phyloP scores from a whole-genome alignment of 1,140 invertebrate species.

The Trichonephila clavipes region DNA sequence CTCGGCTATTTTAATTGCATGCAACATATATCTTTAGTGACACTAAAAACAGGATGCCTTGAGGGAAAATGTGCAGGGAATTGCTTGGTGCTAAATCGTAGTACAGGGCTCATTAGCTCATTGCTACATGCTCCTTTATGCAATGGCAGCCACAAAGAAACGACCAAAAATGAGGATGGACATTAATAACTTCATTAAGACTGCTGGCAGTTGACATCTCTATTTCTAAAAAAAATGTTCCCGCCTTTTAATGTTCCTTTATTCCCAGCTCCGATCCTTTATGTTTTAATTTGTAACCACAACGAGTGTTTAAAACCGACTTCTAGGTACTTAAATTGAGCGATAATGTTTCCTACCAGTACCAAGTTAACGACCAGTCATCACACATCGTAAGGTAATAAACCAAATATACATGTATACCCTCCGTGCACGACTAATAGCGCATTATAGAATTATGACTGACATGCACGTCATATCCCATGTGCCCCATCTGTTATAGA shows the following conservation, averaged over 20 bases:
- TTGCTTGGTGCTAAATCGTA: not conserved
- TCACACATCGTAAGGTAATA: constrained; percentile 69
- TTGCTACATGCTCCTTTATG: constrained; percentile 60
- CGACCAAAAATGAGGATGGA: constrained; percentile 4
- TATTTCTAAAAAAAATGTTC: constrained; percentile 10
- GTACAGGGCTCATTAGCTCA: constrained; percentile 34
- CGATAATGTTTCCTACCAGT: constrained; percentile 49
- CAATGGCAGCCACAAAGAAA: constrained; percentile 43
- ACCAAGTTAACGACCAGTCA: constrained; percentile 72
- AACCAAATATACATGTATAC: constrained; percentile 67
- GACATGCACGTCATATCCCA: constrained; percentile 72
- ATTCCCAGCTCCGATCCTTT: constrained; percentile 33
- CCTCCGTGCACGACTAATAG: constrained; percentile 68
- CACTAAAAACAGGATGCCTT: not conserved
- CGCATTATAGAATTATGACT: constrained; percentile 76
- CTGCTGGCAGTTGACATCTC: constrained; percentile 68
- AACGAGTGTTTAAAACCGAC: constrained; percentile 71
- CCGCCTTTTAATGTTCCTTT: constrained; percentile 43
- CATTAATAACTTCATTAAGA: constrained; percentile 75
- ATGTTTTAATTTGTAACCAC: constrained; percentile 76
- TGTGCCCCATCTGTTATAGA: constrained; percentile 60
- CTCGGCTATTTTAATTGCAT: not conserved
- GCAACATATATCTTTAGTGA: not conserved
- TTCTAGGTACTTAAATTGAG: constrained; percentile 56
- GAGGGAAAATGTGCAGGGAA: not conserved